A percentile compares a stretch with the other conserved stretches of the same genome.
Evolutionary conservation across 2,113 vertebrate genomes (phyloP).

Genomic region (Onychostruthus taczanowskii): DNA sequence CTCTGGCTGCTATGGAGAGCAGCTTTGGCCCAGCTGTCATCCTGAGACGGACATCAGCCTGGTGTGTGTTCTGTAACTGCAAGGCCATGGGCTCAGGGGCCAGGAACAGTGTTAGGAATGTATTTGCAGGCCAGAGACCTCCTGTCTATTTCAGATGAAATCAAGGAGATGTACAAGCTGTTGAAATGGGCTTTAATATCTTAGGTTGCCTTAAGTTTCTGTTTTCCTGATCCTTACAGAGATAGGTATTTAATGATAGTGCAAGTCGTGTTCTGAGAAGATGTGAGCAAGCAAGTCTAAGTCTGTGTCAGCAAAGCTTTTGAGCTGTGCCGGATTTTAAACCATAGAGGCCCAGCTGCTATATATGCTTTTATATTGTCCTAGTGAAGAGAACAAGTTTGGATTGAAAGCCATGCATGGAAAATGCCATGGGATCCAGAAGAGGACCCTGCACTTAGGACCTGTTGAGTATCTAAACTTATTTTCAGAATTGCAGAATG

Average conservation of each 20-base stretch:
- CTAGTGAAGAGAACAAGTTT: background rate
- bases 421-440: background rate
- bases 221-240: background rate
- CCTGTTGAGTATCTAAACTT: background rate
- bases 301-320: background rate
- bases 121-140: background rate
- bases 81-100: background rate
- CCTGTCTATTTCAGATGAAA: background rate
- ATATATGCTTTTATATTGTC: background rate
- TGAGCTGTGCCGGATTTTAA: background rate
- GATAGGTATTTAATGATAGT: rapidly evolving
- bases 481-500: background rate
- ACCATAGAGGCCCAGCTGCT: background rate
- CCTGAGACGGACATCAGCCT: background rate
- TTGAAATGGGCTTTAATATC: background rate
- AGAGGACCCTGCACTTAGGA: background rate
- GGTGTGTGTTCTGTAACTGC: background rate
- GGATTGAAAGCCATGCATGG: background rate
- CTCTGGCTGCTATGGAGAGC: background rate
- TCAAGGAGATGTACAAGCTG: background rate
- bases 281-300: background rate
- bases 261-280: background rate
- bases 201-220: background rate
- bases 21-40: background rate
- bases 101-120: background rate